A percentile compares a stretch with the other conserved stretches of the same genome.
These are phyloP conservation scores for Julus scanicus DNA, from an alignment of 2,888 invertebrate genomes.

Conservation along the genomic window DNA sequence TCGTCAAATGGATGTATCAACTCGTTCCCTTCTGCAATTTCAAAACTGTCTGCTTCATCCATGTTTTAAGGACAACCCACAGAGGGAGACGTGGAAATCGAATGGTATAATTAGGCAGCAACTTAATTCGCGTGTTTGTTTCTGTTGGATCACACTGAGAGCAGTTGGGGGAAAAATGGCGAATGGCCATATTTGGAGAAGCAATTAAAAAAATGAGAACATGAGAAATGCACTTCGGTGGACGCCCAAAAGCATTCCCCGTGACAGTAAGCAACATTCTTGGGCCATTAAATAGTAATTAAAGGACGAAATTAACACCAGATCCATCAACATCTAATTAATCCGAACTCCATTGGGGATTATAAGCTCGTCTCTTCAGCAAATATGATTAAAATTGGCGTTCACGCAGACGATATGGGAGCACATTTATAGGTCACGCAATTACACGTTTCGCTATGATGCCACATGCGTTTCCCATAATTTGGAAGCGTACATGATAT, in stretches of 20 bases:
- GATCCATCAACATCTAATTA: conserved; percentile 42
- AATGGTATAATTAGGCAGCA: conserved; percentile 19
- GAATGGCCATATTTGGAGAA: conserved; percentile 16
- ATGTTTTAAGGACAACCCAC: background rate
- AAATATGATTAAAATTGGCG: conserved; percentile 42
- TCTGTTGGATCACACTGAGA: conserved; percentile 4
- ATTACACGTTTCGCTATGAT: background rate
- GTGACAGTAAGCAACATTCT: conserved; percentile 35
- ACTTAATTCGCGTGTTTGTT: conserved; percentile 38
- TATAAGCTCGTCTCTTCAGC: conserved; percentile 39
- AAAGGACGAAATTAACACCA: conserved; percentile 42
- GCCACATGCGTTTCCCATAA: background rate
- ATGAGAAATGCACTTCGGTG: conserved; percentile 38
- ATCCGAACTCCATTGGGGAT: conserved; percentile 42
- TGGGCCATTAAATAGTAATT: conserved; percentile 32
- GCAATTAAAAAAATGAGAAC: conserved; percentile 42
- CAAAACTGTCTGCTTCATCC: background rate
- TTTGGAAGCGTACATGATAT: background rate
- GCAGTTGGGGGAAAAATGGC: conserved; percentile 5
- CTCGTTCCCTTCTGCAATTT: background rate
- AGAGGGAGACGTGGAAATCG: background rate
- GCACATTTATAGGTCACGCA: conserved; percentile 13
- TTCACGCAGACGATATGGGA: background rate
- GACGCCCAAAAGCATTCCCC: conserved; percentile 42
- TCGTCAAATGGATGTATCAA: conserved; percentile 15